Evolutionary conservation across 2,888 invertebrate genomes (phyloP).

Genomic region (Siphlonurus alternatus): DNA sequence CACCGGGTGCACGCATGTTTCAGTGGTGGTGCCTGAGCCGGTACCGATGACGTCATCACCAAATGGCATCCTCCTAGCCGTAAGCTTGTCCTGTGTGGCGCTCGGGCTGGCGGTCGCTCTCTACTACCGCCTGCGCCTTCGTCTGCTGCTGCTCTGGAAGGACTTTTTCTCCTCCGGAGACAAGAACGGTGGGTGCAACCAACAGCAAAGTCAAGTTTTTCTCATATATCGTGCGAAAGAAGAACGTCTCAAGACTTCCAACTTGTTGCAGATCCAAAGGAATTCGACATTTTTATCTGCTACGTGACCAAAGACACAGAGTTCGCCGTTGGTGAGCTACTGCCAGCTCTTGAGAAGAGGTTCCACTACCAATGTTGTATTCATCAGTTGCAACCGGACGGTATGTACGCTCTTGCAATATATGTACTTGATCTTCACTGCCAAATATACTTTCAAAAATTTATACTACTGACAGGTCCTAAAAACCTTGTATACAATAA

Average conservation of each 20-base stretch:
- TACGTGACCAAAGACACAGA: conserved; percentile 44
- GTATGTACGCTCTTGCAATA: too few relatives aligned
- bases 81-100: background rate
- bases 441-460: too few relatives aligned
- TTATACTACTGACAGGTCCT: too few relatives aligned
- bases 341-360: conserved; percentile 42
- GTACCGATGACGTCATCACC: background rate
- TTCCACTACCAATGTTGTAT: conserved; percentile 45
- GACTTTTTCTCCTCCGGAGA: background rate
- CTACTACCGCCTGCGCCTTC: background rate
- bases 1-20: too few relatives aligned
- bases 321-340: conserved; percentile 40
- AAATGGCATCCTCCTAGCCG: background rate
- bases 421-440: too few relatives aligned
- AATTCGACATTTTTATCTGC: conserved; percentile 46
- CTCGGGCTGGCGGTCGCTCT: background rate
- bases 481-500: too few relatives aligned
- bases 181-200: background rate
- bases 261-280: conserved; percentile 35
- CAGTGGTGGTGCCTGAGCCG: background rate
- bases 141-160: background rate
- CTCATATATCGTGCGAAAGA: too few relatives aligned
- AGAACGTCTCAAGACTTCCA: too few relatives aligned
- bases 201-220: background rate
- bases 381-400: conserved; percentile 22